Conservation (phyloP, 2,888 invertebrate species). For the Limnephilus marmoratus region DNA sequence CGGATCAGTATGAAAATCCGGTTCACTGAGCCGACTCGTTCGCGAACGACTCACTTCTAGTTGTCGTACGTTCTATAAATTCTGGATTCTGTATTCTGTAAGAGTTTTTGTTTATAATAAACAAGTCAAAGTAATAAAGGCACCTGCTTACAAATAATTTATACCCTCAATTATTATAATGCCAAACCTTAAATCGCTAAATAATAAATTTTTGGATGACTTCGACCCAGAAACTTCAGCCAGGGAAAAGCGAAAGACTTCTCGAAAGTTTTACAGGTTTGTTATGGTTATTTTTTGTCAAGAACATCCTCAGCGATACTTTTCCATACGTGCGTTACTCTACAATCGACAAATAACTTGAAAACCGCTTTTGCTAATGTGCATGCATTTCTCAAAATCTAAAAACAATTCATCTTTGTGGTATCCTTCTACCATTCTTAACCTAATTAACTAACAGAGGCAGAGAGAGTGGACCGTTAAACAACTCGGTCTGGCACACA, state of each 20-base stretch:
- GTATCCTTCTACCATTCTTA: not conserved
- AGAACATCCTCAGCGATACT: not conserved
- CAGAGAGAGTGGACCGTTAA: no score
- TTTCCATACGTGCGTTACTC: not conserved
- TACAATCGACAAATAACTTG: not conserved
- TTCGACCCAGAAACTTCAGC: conserved; percentile 89
- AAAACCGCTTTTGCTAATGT: not conserved
- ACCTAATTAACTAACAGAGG: not conserved
- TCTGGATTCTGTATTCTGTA: no score
- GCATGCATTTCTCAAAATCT: not conserved
- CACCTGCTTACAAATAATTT: not conserved
- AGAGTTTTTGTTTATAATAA: no score
- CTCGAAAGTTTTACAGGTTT: conserved; percentile 77
- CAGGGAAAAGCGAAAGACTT: conserved; percentile 86
- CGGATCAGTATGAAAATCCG: no score
- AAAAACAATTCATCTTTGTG: not conserved
- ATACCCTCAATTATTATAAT: not conserved
- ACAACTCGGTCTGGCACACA: no score
- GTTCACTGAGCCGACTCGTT: no score
- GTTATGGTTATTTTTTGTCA: not conserved
- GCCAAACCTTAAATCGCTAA: conserved; percentile 36
- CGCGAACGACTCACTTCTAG: no score
- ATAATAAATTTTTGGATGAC: conserved; percentile 74
- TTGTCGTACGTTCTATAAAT: no score
- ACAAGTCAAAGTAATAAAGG: not conserved